Percentiles rank a stretch among this genome's conserved stretches.
phyloP scores from a whole-genome alignment of 2,888 invertebrate species.

The Polydrusus pterygomalis region DNA sequence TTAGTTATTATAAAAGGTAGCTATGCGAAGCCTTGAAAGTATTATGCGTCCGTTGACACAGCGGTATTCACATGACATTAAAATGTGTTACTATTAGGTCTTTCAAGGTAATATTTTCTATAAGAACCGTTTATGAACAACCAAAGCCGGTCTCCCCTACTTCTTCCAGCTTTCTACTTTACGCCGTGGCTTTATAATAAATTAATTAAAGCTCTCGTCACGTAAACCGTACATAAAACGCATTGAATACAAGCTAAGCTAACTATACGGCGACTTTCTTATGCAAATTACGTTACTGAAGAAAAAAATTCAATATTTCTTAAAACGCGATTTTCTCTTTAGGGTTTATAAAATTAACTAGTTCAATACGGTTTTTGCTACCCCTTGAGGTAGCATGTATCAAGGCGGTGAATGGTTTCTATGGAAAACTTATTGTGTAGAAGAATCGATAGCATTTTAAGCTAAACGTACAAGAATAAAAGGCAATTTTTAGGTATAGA shows the following conservation, averaged over 20 bases:
- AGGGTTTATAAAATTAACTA: constrained; percentile 45
- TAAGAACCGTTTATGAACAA: too few species aligned
- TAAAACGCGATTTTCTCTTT: constrained; percentile 57
- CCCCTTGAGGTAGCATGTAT: constrained; percentile 30
- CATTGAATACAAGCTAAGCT: constrained; percentile 45
- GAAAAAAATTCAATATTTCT: constrained; percentile 56
- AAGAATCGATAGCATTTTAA: constrained; percentile 22
- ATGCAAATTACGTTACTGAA: constrained; percentile 51
- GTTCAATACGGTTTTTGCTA: constrained; percentile 35
- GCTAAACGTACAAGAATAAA: constrained; percentile 22
- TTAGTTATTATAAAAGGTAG: too few species aligned
- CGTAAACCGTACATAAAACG: constrained; percentile 53
- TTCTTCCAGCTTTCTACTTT: not conserved
- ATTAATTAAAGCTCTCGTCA: constrained; percentile 53
- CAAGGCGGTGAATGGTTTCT: constrained; percentile 29
- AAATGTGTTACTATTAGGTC: too few species aligned
- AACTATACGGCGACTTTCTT: constrained; percentile 44
- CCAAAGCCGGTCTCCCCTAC: too few species aligned
- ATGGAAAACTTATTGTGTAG: constrained; percentile 19
- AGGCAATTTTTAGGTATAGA: constrained; percentile 1
- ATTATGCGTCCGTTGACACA: too few species aligned
- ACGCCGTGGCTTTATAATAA: constrained; percentile 46
- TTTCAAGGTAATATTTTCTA: too few species aligned
- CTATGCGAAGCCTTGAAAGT: too few species aligned
- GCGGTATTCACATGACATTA: too few species aligned